phyloP scores from a whole-genome alignment of 2,888 invertebrate genomes.

The Folsomia manolachei region DNA sequence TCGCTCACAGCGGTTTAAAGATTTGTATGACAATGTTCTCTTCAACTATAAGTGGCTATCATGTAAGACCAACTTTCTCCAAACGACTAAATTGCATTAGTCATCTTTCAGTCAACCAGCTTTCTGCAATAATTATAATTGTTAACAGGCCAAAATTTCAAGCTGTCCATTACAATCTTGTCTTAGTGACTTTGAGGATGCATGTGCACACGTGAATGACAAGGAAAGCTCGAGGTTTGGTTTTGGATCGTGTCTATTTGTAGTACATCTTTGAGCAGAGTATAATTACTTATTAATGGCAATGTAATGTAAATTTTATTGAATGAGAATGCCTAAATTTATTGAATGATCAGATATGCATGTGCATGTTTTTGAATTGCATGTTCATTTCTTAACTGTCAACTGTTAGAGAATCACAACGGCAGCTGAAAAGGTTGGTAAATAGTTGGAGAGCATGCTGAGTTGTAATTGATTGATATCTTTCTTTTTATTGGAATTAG shows the following conservation, averaged over 20 bases:
- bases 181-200: constrained; percentile 92
- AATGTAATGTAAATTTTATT: background rate
- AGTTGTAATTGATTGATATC: too few species aligned
- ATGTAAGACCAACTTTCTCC: too few species aligned
- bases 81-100: too few species aligned
- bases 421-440: constrained; percentile 17
- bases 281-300: background rate
- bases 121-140: too few species aligned
- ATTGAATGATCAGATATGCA: too few species aligned
- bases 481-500: background rate
- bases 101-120: too few species aligned
- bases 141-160: constrained; percentile 91
- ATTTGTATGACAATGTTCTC: constrained; percentile 84
- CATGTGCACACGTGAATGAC: constrained; percentile 74
- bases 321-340: background rate
- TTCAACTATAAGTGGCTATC: constrained; percentile 97
- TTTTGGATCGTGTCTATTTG: background rate
- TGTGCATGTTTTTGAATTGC: constrained; percentile 2
- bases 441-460: background rate
- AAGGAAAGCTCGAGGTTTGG: constrained; percentile 72
- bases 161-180: constrained; percentile 94
- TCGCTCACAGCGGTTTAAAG: constrained; percentile 82
- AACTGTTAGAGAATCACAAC: constrained; percentile 9
- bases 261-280: background rate
- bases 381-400: background rate